Conservation (phyloP, 92 coral and sea anemone genomes). For the Blastomussa wellsi region DNA sequence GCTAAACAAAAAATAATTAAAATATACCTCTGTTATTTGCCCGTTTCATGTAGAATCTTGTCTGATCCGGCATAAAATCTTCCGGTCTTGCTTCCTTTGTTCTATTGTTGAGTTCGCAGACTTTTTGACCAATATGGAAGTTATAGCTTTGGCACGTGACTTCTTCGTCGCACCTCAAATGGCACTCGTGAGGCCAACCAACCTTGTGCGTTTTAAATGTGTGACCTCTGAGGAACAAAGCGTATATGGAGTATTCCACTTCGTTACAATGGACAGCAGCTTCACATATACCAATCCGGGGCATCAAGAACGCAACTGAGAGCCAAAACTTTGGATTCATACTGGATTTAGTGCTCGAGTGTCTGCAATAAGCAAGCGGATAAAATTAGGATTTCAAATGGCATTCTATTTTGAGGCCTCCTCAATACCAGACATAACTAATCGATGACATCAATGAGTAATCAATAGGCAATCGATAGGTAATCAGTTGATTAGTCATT, state of each 20-base stretch:
- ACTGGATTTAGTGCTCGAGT: background rate
- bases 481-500: too few relatives aligned
- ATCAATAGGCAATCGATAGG: too few relatives aligned
- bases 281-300: background rate
- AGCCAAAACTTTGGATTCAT: background rate
- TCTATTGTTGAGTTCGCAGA: background rate
- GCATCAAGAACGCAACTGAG: background rate
- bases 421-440: too few relatives aligned
- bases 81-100: too few relatives aligned
- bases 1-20: too few relatives aligned
- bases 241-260: background rate
- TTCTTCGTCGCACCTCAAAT: background rate
- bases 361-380: background rate
- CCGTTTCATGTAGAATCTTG: too few relatives aligned
- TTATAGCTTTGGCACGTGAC: conserved; percentile 1
- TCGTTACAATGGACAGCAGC: background rate
- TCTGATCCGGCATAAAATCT: too few relatives aligned
- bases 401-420: too few relatives aligned
- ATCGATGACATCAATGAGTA: too few relatives aligned
- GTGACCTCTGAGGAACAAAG: background rate
- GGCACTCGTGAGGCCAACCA: background rate
- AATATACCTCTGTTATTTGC: too few relatives aligned
- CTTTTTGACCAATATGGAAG: background rate
- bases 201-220: background rate
- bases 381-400: too few relatives aligned